A percentile compares a stretch with the other conserved stretches of the same genome.
Evolutionary conservation across 2,797 vertebrate species (phyloP).

Genomic region (Xerus rutilus): DNA sequence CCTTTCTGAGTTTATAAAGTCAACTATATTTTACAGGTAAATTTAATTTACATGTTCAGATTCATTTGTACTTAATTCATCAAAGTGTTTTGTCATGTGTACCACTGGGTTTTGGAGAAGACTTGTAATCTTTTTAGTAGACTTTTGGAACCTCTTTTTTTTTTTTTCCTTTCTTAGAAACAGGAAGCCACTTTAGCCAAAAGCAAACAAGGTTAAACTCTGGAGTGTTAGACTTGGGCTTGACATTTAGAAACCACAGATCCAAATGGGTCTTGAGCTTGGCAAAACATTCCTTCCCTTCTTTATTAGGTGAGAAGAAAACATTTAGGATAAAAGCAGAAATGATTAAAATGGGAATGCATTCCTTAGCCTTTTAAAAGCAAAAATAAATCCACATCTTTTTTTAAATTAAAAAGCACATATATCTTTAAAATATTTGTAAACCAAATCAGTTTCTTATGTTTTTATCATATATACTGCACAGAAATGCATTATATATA

Average conservation of each 20-base stretch:
- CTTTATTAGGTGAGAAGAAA: constrained; percentile 82
- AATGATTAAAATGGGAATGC: constrained; percentile 59
- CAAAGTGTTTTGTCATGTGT: constrained; percentile 59
- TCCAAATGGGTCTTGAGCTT: constrained; percentile 70
- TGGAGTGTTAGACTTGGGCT: constrained; percentile 62
- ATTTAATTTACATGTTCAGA: constrained; percentile 61
- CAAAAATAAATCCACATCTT: constrained; percentile 62
- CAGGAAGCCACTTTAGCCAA: constrained; percentile 72
- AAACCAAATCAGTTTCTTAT: constrained; percentile 20
- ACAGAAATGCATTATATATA: background rate
- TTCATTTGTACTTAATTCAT: constrained; percentile 66
- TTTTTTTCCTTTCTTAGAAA: constrained; percentile 79
- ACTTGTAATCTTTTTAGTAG: constrained; percentile 73
- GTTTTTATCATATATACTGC: background rate
- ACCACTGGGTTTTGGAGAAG: constrained; percentile 38
- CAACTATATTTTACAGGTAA: constrained; percentile 71
- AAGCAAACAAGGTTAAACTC: constrained; percentile 78
- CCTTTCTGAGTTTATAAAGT: constrained; percentile 58
- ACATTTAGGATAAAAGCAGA: constrained; percentile 76
- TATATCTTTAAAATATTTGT: background rate
- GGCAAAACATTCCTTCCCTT: constrained; percentile 70
- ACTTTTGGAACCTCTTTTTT: constrained; percentile 25
- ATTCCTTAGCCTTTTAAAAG: constrained; percentile 41
- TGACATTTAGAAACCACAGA: constrained; percentile 77
- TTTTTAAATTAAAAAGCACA: constrained; percentile 34